phyloP scores from a whole-genome alignment of 2,888 invertebrate genomes.

The Crocallis elinguaria region DNA sequence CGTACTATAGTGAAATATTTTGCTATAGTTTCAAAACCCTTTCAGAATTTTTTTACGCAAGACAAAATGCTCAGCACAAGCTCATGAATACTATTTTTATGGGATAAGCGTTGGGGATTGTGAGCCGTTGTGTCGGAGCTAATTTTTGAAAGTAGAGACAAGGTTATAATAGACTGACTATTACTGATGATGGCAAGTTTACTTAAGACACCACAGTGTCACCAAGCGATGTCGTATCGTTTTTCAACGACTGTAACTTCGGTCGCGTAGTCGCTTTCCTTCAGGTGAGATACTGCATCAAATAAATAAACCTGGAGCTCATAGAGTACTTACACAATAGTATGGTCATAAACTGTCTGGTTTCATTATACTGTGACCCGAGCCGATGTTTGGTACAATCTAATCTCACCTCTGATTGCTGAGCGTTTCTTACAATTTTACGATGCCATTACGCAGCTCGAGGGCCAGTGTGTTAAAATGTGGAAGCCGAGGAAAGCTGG shows the following conservation, averaged over 20 bases:
- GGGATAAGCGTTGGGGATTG: too few relatives aligned
- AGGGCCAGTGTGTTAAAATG: slow-evolving; percentile 54
- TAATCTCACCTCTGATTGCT: slow-evolving; percentile 76
- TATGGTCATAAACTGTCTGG: slow-evolving; percentile 29
- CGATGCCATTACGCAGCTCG: slow-evolving; percentile 61
- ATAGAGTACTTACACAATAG: background rate
- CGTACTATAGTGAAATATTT: too few relatives aligned
- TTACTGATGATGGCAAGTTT: too few relatives aligned
- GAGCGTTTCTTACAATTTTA: slow-evolving; percentile 72
- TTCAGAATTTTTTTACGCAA: too few relatives aligned
- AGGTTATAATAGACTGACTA: too few relatives aligned
- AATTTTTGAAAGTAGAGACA: too few relatives aligned
- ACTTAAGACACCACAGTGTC: background rate
- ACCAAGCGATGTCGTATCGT: background rate
- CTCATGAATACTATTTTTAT: too few relatives aligned
- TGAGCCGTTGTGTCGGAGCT: too few relatives aligned
- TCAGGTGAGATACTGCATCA: background rate
- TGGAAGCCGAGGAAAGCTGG: slow-evolving; percentile 54
- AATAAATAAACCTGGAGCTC: background rate
- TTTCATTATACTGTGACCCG: slow-evolving; percentile 41
- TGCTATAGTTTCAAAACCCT: too few relatives aligned
- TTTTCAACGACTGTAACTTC: background rate
- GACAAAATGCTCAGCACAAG: too few relatives aligned
- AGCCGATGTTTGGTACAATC: slow-evolving; percentile 47
- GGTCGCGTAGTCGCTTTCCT: background rate